These are phyloP conservation scores for Saturnia japonica DNA, from an alignment of 2,888 invertebrate species.

Conservation along the genomic window DNA sequence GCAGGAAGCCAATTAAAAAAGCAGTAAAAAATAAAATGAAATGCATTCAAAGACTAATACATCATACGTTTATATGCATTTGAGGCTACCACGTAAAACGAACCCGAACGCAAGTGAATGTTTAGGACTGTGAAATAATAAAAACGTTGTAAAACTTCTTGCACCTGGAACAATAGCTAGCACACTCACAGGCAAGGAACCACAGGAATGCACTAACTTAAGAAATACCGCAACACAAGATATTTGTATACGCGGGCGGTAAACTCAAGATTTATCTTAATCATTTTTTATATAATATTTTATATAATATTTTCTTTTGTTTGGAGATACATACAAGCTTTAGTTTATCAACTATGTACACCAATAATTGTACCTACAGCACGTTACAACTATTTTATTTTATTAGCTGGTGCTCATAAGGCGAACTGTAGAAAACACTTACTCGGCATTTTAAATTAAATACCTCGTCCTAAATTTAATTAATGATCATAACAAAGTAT, in stretches of 20 bases:
- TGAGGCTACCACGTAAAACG: not conserved
- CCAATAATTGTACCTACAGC: too few species aligned
- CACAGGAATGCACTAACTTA: not conserved
- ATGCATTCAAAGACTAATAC: not conserved
- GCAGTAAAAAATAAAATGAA: not conserved
- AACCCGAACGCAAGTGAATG: not conserved
- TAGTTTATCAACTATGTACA: too few species aligned
- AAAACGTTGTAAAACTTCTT: not conserved
- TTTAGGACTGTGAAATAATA: constrained; percentile 1
- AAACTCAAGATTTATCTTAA: not conserved
- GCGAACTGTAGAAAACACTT: too few species aligned
- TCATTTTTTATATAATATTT: not conserved
- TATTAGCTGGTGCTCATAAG: too few species aligned
- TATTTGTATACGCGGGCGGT: not conserved
- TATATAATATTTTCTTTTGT: not conserved
- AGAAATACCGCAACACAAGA: not conserved
- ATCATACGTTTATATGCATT: not conserved
- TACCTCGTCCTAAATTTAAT: too few species aligned
- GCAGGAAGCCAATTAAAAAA: not conserved
- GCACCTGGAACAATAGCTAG: constrained; percentile 10
- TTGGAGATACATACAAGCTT: too few species aligned
- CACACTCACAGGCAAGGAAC: not conserved
- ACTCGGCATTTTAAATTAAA: too few species aligned
- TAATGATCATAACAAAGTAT: not conserved
- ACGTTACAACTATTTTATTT: too few species aligned